Evolutionary conservation across 2,888 invertebrate genomes (phyloP), one percentile per base, ranked within the genome.

Genomic region (Tetropium fuscum): DNA sequence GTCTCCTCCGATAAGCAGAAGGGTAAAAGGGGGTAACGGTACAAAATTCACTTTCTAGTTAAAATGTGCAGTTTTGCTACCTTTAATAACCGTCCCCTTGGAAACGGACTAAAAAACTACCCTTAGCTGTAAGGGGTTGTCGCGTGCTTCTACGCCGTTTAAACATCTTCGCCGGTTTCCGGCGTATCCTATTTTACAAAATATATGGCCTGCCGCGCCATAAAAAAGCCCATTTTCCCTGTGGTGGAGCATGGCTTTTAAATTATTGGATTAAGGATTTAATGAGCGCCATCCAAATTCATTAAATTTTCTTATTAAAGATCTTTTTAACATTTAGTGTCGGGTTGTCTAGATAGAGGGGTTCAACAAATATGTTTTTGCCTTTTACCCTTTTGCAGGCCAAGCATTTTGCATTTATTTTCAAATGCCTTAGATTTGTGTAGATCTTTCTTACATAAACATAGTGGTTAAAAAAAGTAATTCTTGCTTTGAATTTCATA

Each of bases 61-160:
- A 22, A 41, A 41, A 41, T 22, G 41, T 22, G 48, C 48, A 48
- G 48, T 48, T 48, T 36, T 48, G 20, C 16, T 13, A 15, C 36
- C 11, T 32, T 16, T 47, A 60, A 60, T 64, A 59, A 66, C 63
- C 60, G 60, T 63, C 58, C 59, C 32, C 36, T 38, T 27, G 19
- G 25, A 55, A 58, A 63, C 13, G 34, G 7, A 13, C 34, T 34
- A 34, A 34, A 69, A 66, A 68, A 63, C 58, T 49, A 62, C 71
- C 69, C 67, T 58, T 55, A 56, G 53, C 51, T 54, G 58, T 53
- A 70, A 71, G 72, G 71, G 71, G 71, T 71, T 72, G 73, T 75
- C 72, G 75, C 75, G 74, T 75, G 75, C 63, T 56, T 58, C 59
- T 40, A 58, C 58, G 63, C 68, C 66, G 68, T 74, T 70, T 71